A percentile compares a stretch with the other conserved stretches of the same genome.
Conservation (phyloP, 2,797 vertebrate species). For the Gymnoscopelus microlampas region DNA sequence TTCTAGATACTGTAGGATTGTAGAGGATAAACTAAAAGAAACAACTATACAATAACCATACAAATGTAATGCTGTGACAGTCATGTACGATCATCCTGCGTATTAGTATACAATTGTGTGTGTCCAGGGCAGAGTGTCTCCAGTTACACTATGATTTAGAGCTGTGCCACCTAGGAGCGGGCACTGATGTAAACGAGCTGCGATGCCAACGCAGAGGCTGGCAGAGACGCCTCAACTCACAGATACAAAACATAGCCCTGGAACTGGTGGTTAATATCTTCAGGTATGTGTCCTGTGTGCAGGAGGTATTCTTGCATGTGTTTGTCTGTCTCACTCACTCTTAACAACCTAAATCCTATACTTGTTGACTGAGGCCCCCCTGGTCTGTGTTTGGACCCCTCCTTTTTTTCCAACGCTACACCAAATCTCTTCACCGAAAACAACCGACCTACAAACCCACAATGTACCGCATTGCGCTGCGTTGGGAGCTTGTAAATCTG, state of each 20-base stretch:
- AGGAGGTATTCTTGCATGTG: background rate
- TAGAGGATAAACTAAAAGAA: too few relatives aligned
- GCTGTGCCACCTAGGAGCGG: constrained; percentile 80
- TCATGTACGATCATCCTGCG: background rate
- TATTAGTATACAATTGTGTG: background rate
- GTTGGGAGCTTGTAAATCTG: too few relatives aligned
- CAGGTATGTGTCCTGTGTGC: constrained; percentile 76
- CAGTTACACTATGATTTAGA: constrained; percentile 92
- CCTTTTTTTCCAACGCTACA: background rate
- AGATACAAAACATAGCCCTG: constrained; percentile 86
- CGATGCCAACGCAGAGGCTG: constrained; percentile 83
- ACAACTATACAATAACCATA: too few relatives aligned
- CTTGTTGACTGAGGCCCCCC: too few relatives aligned
- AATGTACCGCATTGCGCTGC: too few relatives aligned
- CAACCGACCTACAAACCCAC: too few relatives aligned
- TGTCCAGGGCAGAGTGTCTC: constrained; percentile 79
- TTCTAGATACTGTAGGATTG: too few relatives aligned
- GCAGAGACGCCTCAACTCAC: constrained; percentile 87
- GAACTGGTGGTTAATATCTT: constrained; percentile 93
- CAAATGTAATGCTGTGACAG: too few relatives aligned
- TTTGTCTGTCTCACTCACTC: background rate
- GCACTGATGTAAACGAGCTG: constrained; percentile 81
- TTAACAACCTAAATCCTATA: background rate
- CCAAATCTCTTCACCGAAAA: too few relatives aligned
- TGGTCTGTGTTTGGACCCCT: background rate